phyloP scores from a whole-genome alignment of 2,888 invertebrate genomes.

The Patella ulyssiponensis region DNA sequence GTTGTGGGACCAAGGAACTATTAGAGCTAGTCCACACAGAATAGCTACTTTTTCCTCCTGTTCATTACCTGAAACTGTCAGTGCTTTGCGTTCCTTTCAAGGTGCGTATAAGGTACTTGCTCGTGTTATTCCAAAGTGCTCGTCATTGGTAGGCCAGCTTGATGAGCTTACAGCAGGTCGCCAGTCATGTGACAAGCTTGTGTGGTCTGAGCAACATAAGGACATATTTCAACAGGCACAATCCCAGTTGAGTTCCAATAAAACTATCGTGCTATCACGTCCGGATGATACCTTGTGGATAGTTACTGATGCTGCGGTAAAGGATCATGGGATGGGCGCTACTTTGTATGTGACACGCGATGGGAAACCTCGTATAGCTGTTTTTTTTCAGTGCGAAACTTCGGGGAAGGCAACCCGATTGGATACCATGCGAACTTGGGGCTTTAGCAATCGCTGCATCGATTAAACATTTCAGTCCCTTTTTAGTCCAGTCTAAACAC shows the following conservation, averaged over 20 bases:
- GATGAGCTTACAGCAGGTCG: conserved; percentile 26
- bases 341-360: conserved; percentile 41
- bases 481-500: conserved; percentile 29
- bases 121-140: conserved; percentile 33
- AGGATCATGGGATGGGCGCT: conserved; percentile 40
- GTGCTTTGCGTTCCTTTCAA: conserved; percentile 37
- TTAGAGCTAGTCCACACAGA: conserved; percentile 40
- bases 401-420: conserved; percentile 45
- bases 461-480: conserved; percentile 44
- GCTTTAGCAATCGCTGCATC: conserved; percentile 42
- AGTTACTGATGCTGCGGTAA: no score
- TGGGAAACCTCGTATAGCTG: conserved; percentile 34
- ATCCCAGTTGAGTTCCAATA: not conserved
- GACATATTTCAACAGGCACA: conserved; percentile 20
- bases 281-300: conserved; percentile 14
- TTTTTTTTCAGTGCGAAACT: conserved; percentile 48
- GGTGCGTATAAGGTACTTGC: conserved; percentile 42
- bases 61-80: conserved; percentile 34
- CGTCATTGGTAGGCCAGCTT: conserved; percentile 22
- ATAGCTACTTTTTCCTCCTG: conserved; percentile 33
- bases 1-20: conserved; percentile 37
- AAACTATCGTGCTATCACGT: conserved; percentile 30
- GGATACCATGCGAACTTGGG: conserved; percentile 39
- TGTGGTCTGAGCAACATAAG: conserved; percentile 29
- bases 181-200: conserved; percentile 11